Base-by-base conservation (phyloP, 2,888 invertebrate genomes). In the Aromia moschata region DNA sequence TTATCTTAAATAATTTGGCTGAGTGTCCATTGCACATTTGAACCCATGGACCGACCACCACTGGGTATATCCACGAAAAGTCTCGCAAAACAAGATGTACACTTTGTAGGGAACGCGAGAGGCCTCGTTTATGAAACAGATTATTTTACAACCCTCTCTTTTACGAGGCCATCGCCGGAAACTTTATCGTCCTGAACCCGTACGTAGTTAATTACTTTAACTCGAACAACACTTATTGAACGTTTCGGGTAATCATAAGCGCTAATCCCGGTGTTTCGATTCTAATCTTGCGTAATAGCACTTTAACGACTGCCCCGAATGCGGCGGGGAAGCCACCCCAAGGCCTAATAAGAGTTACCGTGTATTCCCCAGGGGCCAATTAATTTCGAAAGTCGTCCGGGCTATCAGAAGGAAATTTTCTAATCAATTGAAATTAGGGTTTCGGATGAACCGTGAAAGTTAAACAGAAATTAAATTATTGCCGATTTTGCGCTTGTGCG, bases 211-310 rank as follows among this genome's bases (percentile, higher is more conserved):
- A 43, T 43, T 20, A 43, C 11, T 12, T 25, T n/a, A 12, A 12
- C n/a, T 11, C 43, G 18, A 43, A 43, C 20, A 11, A 14, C 25
- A 25, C 20, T n/a, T 20, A 43, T 25, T 43, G 25, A 12, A 43
- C 43, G 25, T 25, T 12, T 43, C 14, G 14, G 12, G 43, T n/a
- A 43, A 43, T 43, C 43, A 43, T 43, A 43, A 43, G 12, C 43
- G n/a, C 11, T 20, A 25, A 20, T 43, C 11, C 43, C 14, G 12
- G 12, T 43, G 11, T 43, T 43, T 43, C 14, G 43, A 43, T 43
- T 43, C 14, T 43, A 43, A 43, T 43, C 20, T 18, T 18, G 14
- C 43, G 25, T 43, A 43, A 43, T 43, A 43, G 43, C 20, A 25
- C 11, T 25, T 43, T 43, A 43, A 43, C 40, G 40, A 40, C 25